Percentiles rank a stretch among this genome's conserved stretches.
Conservation (phyloP, 2,888 invertebrate genomes). For the Scaeva pyrastri region DNA sequence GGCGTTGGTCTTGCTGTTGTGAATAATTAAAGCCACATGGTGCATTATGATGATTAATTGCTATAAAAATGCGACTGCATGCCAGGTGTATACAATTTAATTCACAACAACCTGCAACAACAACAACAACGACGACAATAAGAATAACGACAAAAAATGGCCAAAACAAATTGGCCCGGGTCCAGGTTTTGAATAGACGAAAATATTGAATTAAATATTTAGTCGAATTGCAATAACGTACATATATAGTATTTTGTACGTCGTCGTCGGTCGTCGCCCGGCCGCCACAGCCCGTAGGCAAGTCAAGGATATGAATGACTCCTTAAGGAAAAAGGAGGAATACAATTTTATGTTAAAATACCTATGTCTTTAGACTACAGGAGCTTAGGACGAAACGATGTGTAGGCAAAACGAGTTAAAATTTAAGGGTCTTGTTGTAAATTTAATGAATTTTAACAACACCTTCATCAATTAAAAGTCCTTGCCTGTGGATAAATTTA, state of each 20-base stretch:
- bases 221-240: neutral
- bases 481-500: too few species aligned
- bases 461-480: too few species aligned
- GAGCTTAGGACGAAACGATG: neutral
- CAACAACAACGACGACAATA: neutral
- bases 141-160: neutral
- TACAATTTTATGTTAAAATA: neutral
- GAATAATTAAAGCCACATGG: slow-evolving; percentile 72
- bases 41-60: slow-evolving; percentile 75
- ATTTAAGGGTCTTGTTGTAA: neutral
- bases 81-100: slow-evolving; percentile 52
- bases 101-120: neutral
- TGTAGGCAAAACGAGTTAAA: neutral
- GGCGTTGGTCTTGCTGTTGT: slow-evolving; percentile 63
- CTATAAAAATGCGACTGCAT: slow-evolving; percentile 58
- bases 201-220: slow-evolving; percentile 11
- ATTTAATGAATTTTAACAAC: neutral
- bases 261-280: too few species aligned
- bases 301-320: neutral
- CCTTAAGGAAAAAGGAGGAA: neutral
- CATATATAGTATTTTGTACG: too few species aligned
- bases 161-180: slow-evolving; percentile 13
- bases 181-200: slow-evolving; percentile 1
- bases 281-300: too few species aligned
- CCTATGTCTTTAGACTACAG: neutral